Conservation (phyloP, 2,113 vertebrate species). For the Pelobates fuscus region DNA sequence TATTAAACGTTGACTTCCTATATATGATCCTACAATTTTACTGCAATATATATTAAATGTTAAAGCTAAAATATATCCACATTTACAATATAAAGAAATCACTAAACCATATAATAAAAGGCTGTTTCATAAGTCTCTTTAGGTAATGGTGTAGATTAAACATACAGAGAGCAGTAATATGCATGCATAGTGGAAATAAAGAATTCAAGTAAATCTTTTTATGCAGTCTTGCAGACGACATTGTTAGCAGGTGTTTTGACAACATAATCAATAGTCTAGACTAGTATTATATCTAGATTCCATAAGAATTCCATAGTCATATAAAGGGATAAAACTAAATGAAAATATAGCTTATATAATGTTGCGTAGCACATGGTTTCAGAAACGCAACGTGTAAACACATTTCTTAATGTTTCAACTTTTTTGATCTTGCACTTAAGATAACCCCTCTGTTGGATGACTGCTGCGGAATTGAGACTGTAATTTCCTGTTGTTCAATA, state of each 20-base stretch:
- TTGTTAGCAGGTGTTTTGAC: constrained; percentile 25
- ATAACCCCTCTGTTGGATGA: constrained; percentile 25
- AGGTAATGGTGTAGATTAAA: no score
- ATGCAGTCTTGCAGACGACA: neutral
- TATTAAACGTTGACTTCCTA: no score
- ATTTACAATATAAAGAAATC: no score
- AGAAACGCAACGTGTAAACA: constrained; percentile 27
- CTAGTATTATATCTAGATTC: constrained; percentile 20
- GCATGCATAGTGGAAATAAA: neutral
- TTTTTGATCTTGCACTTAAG: constrained; percentile 26
- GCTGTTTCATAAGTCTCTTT: no score
- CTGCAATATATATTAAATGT: no score
- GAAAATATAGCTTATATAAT: constrained; percentile 26
- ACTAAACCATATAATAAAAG: no score
- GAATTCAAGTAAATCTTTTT: neutral
- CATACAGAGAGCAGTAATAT: no score
- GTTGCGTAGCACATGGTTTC: constrained; percentile 12
- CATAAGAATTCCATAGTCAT: constrained; percentile 9
- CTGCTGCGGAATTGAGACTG: constrained; percentile 57
- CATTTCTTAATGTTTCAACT: constrained; percentile 16
- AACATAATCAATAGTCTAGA: constrained; percentile 34
- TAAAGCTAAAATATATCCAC: no score
- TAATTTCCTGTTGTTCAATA: constrained; percentile 61
- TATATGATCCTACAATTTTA: no score
- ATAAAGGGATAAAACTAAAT: constrained; percentile 38